Base-by-base conservation (phyloP, 2,797 vertebrate species). In the Tympanoctomys barrerae region DNA sequence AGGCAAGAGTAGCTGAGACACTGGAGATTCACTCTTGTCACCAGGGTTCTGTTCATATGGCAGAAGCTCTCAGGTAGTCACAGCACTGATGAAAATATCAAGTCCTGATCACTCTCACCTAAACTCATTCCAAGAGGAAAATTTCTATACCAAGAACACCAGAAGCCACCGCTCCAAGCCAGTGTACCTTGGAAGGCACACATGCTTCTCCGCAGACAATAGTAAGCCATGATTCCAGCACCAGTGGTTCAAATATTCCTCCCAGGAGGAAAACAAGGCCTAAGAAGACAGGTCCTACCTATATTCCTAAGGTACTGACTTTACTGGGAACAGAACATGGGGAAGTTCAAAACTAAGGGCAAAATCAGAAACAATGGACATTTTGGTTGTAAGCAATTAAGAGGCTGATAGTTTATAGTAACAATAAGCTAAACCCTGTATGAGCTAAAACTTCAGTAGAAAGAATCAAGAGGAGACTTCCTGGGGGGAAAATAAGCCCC, bases 231-330 rank as follows among this genome's bases (percentile, higher is more conserved):
- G 16, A 4, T 64, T 19, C 16, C 16, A 42, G 77, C 7, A 7
- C 28, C 54, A 16, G 33, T 31, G n/a, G 9, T 71, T 28, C 46
- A 91, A 68, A 78, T 42, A 21, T 33, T 88, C 54, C 71, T 24
- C 18, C 52, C 11, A 39, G 16, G 0, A 0, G 0, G 18, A 54
- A 4, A 64, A 11, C 13, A 19, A 78, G 21, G 19, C 42, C 22
- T 89, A 77, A 61, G 6, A 85, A 89, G 2, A 94, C 5, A 91
- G 24, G 26, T 13, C 39, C 49, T 80, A 1, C 24, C 42, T 42
- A 33, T 88, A 59, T 59, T 33, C 59, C 46, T 85, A 59, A 75
- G 19, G 39, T 1, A 42, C 22, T 64, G 13, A 73, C 31, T 93
- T 52, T 39, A 79, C 46, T 83, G 89, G 64, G 22, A 71, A 28